Base-by-base conservation (phyloP, 2,113 vertebrate species). In the Coturnix japonica region DNA sequence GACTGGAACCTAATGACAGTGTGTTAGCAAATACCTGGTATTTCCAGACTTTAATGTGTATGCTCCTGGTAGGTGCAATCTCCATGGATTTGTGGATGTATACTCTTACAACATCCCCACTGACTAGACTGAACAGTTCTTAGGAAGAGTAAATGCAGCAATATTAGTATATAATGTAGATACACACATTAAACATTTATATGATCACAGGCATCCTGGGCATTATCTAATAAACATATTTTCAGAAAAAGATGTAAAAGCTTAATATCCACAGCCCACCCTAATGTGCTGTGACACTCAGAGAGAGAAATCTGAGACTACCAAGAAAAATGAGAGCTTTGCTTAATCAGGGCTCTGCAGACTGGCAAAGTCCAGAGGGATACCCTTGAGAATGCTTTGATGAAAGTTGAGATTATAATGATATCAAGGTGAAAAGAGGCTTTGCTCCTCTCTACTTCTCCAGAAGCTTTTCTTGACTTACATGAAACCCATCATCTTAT, bases 281-380 rank as follows among this genome's bases (percentile, higher is more conserved):
- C 70, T 79, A 66, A 86, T 26, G 37, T 41, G 26, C 44, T 84
- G 47, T 35, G 47, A 53, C 25, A 81, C 33, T 84, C 28, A 10
- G 17, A 39, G 57, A 51, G 33, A 17, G 54, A 90, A 90, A 90
- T 76, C 7, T 56, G 33, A 91, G 60, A 35, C n/a, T 63, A 60
- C 19, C 79, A 44, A 90, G 70, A 93, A 46, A 76, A 91, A 74
- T 22, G 56, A 41, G n/a, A 96, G 16, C 41, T 49, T 66, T 85
- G 67, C n/a, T 90, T 87, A 66, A 89, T 39, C 30, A n/a, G 37
- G 9, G 31, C 33, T 90, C 37, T 79, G 25, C 49, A 89, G 51
- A 56, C 19, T 73, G 46, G 46, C 49, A 30, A 93, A 86, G 44
- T 59, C 47, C 66, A 81, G 57, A 90, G 88, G 54, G 47, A 10